These are phyloP conservation scores for Auanema sp. DNA, from an alignment of 2,888 invertebrate genomes.

Conservation along the genomic window DNA sequence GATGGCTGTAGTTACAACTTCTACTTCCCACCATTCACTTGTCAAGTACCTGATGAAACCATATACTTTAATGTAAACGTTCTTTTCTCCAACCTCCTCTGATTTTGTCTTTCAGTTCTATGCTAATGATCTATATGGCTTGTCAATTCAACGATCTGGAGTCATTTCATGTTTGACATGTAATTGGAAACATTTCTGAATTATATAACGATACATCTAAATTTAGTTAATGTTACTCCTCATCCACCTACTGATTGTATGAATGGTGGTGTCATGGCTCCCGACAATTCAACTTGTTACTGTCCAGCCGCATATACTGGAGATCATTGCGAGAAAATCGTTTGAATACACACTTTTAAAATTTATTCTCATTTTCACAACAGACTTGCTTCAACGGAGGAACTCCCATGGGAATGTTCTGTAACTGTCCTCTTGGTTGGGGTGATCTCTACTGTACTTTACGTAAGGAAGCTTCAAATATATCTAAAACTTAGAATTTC, in stretches of 20 bases:
- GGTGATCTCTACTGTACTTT: slow-evolving; percentile 40
- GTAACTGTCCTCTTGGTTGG: slow-evolving; percentile 46
- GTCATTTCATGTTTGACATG: slow-evolving; percentile 40
- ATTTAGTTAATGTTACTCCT: slow-evolving; percentile 34
- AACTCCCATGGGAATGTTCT: slow-evolving; percentile 33
- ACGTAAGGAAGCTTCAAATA: too few species aligned
- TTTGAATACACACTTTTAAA: not conserved
- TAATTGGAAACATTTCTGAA: not conserved
- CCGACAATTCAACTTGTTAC: slow-evolving; percentile 48
- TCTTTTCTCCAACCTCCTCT: too few species aligned
- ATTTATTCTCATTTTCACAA: not conserved
- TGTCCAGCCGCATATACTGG: slow-evolving; percentile 49
- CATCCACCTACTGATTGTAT: slow-evolving; percentile 43
- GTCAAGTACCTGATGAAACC: slow-evolving; percentile 38
- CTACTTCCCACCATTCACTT: slow-evolving; percentile 52
- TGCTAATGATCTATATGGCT: slow-evolving; percentile 40
- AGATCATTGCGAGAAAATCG: slow-evolving; percentile 39
- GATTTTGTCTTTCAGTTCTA: slow-evolving; percentile 32
- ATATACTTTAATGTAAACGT: slow-evolving; percentile 47
- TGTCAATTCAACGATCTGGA: slow-evolving; percentile 49
- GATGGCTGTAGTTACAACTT: slow-evolving; percentile 47
- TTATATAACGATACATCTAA: slow-evolving; percentile 1
- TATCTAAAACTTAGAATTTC: not conserved
- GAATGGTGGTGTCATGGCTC: slow-evolving; percentile 50
- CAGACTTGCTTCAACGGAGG: slow-evolving; percentile 50